phyloP scores from a whole-genome alignment of 1,140 invertebrate genomes.

The Drosophila equinoxialis region DNA sequence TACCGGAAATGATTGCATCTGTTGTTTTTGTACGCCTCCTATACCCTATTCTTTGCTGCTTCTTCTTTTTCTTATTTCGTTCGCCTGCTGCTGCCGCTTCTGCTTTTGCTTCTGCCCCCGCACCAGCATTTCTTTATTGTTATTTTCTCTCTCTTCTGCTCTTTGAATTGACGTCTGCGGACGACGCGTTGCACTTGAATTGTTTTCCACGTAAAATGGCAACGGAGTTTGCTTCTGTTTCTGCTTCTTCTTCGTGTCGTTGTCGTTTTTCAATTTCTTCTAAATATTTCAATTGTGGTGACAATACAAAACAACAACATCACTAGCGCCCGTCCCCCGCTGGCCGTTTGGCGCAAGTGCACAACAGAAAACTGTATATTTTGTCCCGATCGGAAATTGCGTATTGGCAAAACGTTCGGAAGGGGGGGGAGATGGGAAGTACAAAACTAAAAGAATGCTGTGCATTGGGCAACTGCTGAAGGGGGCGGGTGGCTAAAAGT shows the following conservation, averaged over 20 bases:
- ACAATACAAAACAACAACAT: neutral
- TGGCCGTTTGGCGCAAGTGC: slow-evolving; percentile 38
- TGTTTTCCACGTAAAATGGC: slow-evolving; percentile 31
- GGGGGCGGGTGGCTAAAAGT: neutral
- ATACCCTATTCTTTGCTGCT: slow-evolving; percentile 30
- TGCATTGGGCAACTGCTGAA: neutral
- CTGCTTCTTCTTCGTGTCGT: too few species aligned
- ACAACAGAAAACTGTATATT: slow-evolving; percentile 27
- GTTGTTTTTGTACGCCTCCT: slow-evolving; percentile 60
- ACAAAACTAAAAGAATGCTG: too few species aligned
- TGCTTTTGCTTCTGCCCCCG: neutral
- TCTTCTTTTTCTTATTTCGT: slow-evolving; percentile 24
- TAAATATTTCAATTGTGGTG: slow-evolving; percentile 43
- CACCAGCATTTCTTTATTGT: slow-evolving; percentile 20
- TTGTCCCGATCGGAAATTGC: slow-evolving; percentile 11
- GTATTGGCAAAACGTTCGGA: neutral
- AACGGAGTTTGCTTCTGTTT: neutral
- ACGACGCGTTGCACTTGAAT: slow-evolving; percentile 60
- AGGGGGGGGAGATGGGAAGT: too few species aligned
- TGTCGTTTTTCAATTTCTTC: slow-evolving; percentile 25
- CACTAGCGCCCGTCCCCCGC: too few species aligned
- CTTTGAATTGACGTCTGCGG: slow-evolving; percentile 1
- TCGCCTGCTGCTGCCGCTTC: neutral
- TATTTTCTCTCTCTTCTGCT: slow-evolving; percentile 4
- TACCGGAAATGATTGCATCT: slow-evolving; percentile 78